Evolutionary conservation across 92 coral and sea anemone genomes (phyloP), one percentile per base, ranked within the genome.

Genomic region (Phenganax subtilis): DNA sequence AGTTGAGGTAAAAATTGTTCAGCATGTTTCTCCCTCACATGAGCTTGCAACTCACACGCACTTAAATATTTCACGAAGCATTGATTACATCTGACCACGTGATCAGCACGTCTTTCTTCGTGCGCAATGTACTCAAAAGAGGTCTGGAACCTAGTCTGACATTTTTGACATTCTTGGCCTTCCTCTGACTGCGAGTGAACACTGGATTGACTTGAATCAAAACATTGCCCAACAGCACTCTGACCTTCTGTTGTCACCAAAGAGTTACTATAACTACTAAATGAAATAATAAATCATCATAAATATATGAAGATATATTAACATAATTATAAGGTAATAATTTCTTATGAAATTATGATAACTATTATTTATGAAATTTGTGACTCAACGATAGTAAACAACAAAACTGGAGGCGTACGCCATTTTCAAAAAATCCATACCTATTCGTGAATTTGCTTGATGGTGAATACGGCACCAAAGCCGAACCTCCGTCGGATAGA

Each of bases 51-150:
- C 37, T 77, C 82, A 59, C 82, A 77, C 71, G 62, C 6, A 37
- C 82, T 77, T 44, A 77, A 58, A n/a, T 59, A 77, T 20, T 77
- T 60, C 17, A 16, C 57, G 7, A 55, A 77, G 54, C 82, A 77
- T 30, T 61, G 8, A 1, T 60, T 57, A 59, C 82, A 77, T 6
- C 82, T 44, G 2, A 59, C 10, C 82, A 77, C 82, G 57, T 77
- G 57, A 61, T 77, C 82, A 3, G 82, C 56, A 16, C 82, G 71
- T 14, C 82, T 30, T 47, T 77, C 82, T 44, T 77, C 82, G 82
- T 77, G 82, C 82, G 82, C 72, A 12, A 30, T 12, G 37, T 17
- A 61, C 58, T 77, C 82, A 10, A 11, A 12, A 10, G 55, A 44
- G 3, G 71, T 61, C 55, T 7, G 56, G 59, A 77, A 77, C 9